These are phyloP conservation scores for Pampusana beccarii DNA, from an alignment of 2,113 vertebrate genomes.

Conservation along the genomic window DNA sequence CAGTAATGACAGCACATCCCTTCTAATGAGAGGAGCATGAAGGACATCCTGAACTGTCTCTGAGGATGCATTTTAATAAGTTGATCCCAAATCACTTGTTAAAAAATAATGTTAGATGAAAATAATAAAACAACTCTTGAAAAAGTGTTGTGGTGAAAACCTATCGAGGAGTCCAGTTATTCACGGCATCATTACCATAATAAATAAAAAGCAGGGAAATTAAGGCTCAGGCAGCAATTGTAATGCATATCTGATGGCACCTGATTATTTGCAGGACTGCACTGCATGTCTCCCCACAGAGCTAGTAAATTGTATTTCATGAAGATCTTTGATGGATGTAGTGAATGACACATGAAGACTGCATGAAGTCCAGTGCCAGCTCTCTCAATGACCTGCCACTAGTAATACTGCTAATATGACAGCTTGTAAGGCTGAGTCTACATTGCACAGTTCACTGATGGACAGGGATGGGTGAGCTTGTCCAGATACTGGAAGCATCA, in stretches of 20 bases:
- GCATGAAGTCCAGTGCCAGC: background rate
- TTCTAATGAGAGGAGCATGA: background rate
- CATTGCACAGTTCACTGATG: background rate
- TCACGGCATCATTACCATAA: background rate
- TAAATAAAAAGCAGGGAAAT: background rate
- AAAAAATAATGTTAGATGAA: background rate
- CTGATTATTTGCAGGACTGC: background rate
- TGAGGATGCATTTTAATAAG: background rate
- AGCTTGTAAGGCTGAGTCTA: background rate
- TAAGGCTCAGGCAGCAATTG: background rate
- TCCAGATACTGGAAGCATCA: background rate
- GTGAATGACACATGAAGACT: background rate
- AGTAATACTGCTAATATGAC: background rate
- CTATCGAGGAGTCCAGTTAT: background rate
- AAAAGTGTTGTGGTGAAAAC: background rate
- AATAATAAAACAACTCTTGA: background rate
- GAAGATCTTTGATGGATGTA: background rate
- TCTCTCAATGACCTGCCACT: background rate
- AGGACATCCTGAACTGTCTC: background rate
- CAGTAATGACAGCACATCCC: background rate
- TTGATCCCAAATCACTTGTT: background rate
- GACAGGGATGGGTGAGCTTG: background rate
- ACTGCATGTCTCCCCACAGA: background rate
- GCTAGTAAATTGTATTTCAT: background rate
- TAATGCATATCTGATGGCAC: background rate